Conservation (phyloP, 2,888 invertebrate species). For the Microchrysa polita region DNA sequence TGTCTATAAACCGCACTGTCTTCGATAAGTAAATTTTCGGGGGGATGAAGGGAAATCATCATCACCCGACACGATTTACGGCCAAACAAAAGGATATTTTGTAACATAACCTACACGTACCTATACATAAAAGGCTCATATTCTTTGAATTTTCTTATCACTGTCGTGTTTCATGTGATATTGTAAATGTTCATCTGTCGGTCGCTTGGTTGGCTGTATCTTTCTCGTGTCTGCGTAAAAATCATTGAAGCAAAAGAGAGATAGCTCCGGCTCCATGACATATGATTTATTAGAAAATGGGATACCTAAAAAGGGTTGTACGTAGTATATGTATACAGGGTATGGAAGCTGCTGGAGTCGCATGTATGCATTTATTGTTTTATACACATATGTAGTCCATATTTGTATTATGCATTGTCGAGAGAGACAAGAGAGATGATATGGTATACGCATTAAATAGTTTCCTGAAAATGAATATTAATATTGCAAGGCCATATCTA, state of each 20-base stretch:
- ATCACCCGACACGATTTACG: too few species aligned
- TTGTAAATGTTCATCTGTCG: not conserved
- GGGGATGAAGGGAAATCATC: too few species aligned
- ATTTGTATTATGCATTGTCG: conserved; percentile 2
- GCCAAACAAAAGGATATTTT: too few species aligned
- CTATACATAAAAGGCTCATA: too few species aligned
- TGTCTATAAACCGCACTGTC: too few species aligned
- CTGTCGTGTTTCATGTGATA: not conserved
- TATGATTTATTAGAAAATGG: conserved; percentile 44
- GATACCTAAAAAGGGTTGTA: conserved; percentile 25
- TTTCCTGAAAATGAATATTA: conserved; percentile 21
- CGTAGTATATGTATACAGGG: not conserved
- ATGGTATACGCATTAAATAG: not conserved
- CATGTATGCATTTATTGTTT: too few species aligned
- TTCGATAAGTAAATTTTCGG: not conserved
- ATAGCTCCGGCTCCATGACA: conserved; percentile 60
- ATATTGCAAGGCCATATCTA: conserved; percentile 2
- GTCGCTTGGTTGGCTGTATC: too few species aligned
- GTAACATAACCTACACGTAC: too few species aligned
- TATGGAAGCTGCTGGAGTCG: not conserved
- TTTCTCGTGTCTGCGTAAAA: conserved; percentile 52
- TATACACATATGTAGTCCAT: too few species aligned
- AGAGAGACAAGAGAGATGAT: too few species aligned
- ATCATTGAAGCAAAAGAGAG: conserved; percentile 62
- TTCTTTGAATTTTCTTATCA: conserved; percentile 39